Conservation (phyloP, 1,140 invertebrate species). For the Aradophagus sp. region DNA sequence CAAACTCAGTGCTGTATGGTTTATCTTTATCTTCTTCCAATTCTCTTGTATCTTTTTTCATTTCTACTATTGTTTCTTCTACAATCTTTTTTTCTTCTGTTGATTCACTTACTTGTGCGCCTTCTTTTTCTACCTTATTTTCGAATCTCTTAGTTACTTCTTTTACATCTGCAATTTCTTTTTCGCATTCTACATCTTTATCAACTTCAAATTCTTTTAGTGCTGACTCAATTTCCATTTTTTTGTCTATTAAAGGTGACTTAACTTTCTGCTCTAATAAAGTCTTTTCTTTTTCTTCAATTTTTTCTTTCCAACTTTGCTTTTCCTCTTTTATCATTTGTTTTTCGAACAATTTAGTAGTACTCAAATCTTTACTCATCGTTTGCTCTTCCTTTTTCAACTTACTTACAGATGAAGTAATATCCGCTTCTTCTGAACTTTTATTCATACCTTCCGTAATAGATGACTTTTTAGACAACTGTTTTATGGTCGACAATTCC, state of each 20-base stretch:
- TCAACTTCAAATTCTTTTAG: too few species aligned
- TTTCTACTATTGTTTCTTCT: constrained; percentile 1
- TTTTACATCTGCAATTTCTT: constrained; percentile 10
- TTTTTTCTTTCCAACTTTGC: constrained; percentile 5
- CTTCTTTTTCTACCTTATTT: constrained; percentile 14
- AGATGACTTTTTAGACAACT: constrained; percentile 39
- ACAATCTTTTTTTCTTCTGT: constrained; percentile 1
- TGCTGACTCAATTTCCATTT: too few species aligned
- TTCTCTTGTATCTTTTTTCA: background rate
- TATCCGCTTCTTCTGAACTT: constrained; percentile 31
- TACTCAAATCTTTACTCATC: constrained; percentile 8
- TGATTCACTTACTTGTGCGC: constrained; percentile 6
- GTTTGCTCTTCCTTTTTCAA: constrained; percentile 36
- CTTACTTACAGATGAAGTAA: constrained; percentile 14
- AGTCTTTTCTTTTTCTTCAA: constrained; percentile 5
- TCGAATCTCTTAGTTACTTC: constrained; percentile 2
- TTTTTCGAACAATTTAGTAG: constrained; percentile 9
- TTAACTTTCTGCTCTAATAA: constrained; percentile 26
- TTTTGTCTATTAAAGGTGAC: background rate
- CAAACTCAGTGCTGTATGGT: background rate
- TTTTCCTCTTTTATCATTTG: constrained; percentile 7
- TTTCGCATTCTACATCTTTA: constrained; percentile 3
- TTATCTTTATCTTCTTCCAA: constrained; percentile 6
- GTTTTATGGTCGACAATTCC: constrained; percentile 57
- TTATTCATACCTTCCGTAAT: constrained; percentile 35